Percentiles rank a stretch among this genome's conserved stretches.
Conservation (phyloP, 1,140 invertebrate genomes). For the Oedothorax gibbosus region DNA sequence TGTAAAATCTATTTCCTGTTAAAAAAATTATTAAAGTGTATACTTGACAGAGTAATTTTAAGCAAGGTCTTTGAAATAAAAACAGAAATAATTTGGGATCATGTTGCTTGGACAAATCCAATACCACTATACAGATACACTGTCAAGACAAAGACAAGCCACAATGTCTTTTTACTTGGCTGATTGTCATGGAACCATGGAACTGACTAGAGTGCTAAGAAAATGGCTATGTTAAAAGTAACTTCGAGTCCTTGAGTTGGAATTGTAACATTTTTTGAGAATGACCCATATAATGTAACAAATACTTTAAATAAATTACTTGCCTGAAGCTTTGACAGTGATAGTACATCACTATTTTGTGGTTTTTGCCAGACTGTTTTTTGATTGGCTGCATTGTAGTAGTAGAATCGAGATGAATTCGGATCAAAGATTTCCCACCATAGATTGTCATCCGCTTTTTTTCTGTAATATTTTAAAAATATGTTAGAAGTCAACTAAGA, state of each 20-base stretch:
- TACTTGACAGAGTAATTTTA: background rate
- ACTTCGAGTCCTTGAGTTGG: too few species aligned
- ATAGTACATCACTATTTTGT: slow-evolving; percentile 97
- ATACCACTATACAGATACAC: too few species aligned
- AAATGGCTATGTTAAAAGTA: too few species aligned
- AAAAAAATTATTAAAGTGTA: background rate
- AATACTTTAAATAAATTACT: background rate
- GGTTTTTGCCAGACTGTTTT: slow-evolving; percentile 98
- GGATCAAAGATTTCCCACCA: slow-evolving; percentile 99
- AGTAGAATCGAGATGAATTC: slow-evolving; percentile 96
- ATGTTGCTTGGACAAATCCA: too few species aligned
- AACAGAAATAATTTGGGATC: too few species aligned
- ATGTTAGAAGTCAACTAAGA: too few species aligned
- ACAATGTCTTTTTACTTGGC: background rate
- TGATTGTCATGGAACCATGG: too few species aligned
- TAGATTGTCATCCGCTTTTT: slow-evolving; percentile 94
- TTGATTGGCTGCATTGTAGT: slow-evolving; percentile 96
- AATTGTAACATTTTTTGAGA: background rate
- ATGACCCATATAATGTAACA: too few species aligned
- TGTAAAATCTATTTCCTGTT: background rate
- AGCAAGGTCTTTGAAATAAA: too few species aligned
- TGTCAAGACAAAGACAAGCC: too few species aligned
- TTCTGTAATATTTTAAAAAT: slow-evolving; percentile 71
- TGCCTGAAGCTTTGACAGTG: slow-evolving; percentile 92
- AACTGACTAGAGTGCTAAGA: too few species aligned